These are phyloP conservation scores for Lasioglossum baleicum DNA, from an alignment of 1,140 invertebrate genomes.

Conservation along the genomic window DNA sequence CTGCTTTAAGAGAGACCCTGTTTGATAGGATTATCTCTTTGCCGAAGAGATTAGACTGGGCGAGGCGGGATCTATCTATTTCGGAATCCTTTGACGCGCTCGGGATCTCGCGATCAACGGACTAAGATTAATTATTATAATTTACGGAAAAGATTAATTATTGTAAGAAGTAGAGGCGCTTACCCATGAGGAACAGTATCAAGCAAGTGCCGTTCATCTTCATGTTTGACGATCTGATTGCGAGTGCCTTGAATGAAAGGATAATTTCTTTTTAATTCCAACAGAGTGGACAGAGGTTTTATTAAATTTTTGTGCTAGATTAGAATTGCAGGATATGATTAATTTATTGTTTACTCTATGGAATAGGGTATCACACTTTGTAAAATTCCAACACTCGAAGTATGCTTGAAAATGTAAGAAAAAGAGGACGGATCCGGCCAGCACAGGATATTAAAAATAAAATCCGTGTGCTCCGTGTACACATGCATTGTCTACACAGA, in stretches of 20 bases:
- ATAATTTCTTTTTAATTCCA: too few species aligned
- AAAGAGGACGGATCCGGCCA: too few species aligned
- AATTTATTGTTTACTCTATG: too few species aligned
- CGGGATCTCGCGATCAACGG: not conserved
- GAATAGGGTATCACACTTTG: too few species aligned
- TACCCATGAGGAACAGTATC: conserved; percentile 60
- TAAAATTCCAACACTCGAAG: too few species aligned
- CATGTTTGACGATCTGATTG: not conserved
- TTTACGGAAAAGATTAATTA: conserved; percentile 3
- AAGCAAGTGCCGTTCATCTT: conserved; percentile 57
- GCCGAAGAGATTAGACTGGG: conserved; percentile 27
- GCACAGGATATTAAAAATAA: not conserved
- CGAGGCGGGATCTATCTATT: conserved; percentile 6
- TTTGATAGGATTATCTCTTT: conserved; percentile 40
- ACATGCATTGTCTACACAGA: not conserved
- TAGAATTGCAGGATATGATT: too few species aligned
- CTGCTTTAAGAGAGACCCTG: not conserved
- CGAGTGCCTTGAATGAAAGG: not conserved
- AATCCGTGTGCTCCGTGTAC: not conserved
- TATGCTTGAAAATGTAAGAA: too few species aligned
- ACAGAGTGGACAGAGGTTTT: too few species aligned
- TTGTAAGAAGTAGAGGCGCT: conserved; percentile 3
- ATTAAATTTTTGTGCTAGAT: too few species aligned
- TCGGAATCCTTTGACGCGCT: conserved; percentile 5
- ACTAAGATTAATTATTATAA: not conserved